Base-by-base conservation (phyloP, 2,888 invertebrate genomes). In the Octonoba sinensis region DNA sequence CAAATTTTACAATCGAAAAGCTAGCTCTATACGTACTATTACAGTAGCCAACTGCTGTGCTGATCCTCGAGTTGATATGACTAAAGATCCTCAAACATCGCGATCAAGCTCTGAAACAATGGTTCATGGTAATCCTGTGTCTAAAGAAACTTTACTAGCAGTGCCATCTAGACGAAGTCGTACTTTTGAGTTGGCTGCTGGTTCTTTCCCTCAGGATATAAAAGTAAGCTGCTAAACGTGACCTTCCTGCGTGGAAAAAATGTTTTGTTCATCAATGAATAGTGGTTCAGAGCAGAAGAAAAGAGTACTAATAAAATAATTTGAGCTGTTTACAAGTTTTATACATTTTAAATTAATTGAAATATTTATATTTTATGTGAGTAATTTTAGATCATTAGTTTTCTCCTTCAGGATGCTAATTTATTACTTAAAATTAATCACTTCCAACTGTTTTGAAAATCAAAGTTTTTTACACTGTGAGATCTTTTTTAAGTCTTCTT, bases 1-100 rank as follows among this genome's bases (percentile, higher is more conserved):
- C 84, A 91, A 91, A 85, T 95, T 95, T 88, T 93, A 93, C 87
- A 95, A 95, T 88, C 87, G 88, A 60, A 94, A 94, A 89, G 94
- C 94, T 3, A 93, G 94, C 86, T 93, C 94, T 0, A 92, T 95
- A 57, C 90, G 94, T 65, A 92, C 93, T 8, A 91, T 95, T 51
- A 92, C 94, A 91, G 91, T 95, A 62, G 94, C 94, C 0, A 92
- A 93, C 87, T 93, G 93, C 87, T 87, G 91, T 15, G 18, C 65
- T 12, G 71, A 70, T 24, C 27, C 69, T 13, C 66, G 59, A 46
- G 47, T 56, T 16, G 78, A 64, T 57, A 22, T n/a, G n/a, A 51
- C 57, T 24, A 24, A 27, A n/a, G 20, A 64, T 44, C 36, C n/a
- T 13, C 62, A 66, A n/a, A 18, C 64, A 12, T 59, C 69, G 24